Evolutionary conservation across 2,888 invertebrate species (phyloP), one percentile per base, ranked within the genome.

Genomic region (Drosophila imparisetae): DNA sequence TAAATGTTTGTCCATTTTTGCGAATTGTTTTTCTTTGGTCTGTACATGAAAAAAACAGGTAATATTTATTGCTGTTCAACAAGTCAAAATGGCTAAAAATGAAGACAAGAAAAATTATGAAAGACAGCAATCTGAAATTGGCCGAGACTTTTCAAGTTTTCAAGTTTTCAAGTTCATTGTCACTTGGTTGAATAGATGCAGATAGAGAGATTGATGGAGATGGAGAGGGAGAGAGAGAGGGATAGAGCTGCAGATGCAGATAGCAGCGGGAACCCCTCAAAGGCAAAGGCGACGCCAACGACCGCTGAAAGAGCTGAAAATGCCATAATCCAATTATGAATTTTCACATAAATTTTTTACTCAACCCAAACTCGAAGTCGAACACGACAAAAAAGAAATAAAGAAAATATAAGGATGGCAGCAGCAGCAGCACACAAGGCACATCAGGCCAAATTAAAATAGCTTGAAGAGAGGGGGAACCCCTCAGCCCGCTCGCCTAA

Each of bases 301-400:
- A 85, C 88, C 84, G 69, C 90, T 72, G 63, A 72, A 66, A 86
- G 68, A 86, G 65, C 84, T 81, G 64, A 75, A 76, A 87, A 83
- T 82, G 86, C 89, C 89, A 90, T 90, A 90, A 85, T 85, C 89
- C 87, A 85, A 90, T 90, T 89, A 85, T 85, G 90, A 89, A 81
- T 85, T 85, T 85, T 90, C 90, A 86, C 85, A 85, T 85, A 80
- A 89, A 90, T 90, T 85, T 90, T 83, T 58, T 71, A 81, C 72
- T 64, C 81, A 77, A 77, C 57, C 78, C 78, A 57, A 81, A 78
- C 59, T 32, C 63, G 54, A 77, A 62, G 29, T 27, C 49, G 32
- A 62, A 50, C 7, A 24, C 29, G 32, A 55, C 49, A 15, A 42
- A 55, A 32, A 60, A 21, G 24, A 48, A 61, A 30, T 5, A 38